These are phyloP conservation scores for Phyllotreta cruciferae DNA, from an alignment of 2,888 invertebrate species.

Conservation along the genomic window DNA sequence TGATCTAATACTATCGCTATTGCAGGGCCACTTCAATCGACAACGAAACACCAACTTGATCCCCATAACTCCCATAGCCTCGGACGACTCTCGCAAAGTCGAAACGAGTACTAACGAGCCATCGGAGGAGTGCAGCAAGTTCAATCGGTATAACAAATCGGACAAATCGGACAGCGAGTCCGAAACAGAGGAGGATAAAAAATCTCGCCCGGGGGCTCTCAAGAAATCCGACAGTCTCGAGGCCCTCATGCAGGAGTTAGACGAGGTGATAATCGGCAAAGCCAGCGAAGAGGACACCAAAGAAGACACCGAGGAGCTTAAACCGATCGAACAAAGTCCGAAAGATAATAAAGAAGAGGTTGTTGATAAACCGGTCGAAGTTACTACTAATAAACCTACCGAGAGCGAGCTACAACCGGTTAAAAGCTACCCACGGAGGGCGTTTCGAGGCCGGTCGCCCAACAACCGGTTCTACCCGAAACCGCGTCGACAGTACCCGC, in stretches of 20 bases:
- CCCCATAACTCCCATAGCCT: slow-evolving; percentile 59
- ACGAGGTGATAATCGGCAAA: slow-evolving; percentile 60
- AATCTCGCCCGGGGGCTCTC: slow-evolving; percentile 49
- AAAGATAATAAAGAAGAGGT: slow-evolving; percentile 39
- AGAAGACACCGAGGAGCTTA: slow-evolving; percentile 35
- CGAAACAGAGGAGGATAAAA: slow-evolving; percentile 50
- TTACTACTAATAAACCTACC: slow-evolving; percentile 10
- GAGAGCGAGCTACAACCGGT: neutral
- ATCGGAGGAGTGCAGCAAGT: slow-evolving; percentile 57
- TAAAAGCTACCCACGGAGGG: slow-evolving; percentile 9
- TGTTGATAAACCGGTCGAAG: slow-evolving; percentile 20
- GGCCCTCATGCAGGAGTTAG: slow-evolving; percentile 63
- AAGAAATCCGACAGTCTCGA: slow-evolving; percentile 63
- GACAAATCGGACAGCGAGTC: slow-evolving; percentile 60
- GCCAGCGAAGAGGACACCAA: slow-evolving; percentile 30
- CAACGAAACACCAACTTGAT: slow-evolving; percentile 62
- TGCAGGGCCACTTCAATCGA: slow-evolving; percentile 52
- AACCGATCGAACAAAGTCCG: slow-evolving; percentile 40
- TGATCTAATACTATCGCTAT: too few relatives aligned
- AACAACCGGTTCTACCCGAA: neutral
- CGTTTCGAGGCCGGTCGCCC: neutral
- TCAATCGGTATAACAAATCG: slow-evolving; percentile 62
- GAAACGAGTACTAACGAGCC: slow-evolving; percentile 24
- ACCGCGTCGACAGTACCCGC: slow-evolving; percentile 1
- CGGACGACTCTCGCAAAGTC: slow-evolving; percentile 2